Conservation (phyloP, 2,797 vertebrate species). For the Helarctos malayanus region DNA sequence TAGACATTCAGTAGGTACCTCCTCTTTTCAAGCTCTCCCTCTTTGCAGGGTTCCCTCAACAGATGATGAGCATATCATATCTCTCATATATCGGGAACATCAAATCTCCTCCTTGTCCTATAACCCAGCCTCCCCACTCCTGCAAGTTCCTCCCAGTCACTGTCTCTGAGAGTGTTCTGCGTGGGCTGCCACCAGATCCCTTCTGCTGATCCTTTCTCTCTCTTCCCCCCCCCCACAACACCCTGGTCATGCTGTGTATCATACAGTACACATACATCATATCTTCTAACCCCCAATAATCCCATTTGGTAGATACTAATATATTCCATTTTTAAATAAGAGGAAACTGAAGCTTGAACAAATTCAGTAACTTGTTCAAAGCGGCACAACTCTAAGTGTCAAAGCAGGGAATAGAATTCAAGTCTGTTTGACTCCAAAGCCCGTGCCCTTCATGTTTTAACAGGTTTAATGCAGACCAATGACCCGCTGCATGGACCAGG, state of each 20-base stretch:
- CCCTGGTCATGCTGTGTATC: background rate
- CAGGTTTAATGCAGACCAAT: background rate
- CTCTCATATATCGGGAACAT: background rate
- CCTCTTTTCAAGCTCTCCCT: background rate
- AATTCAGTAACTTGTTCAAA: constrained; percentile 12
- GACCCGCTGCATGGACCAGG: background rate
- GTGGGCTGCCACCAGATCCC: background rate
- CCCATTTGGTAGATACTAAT: background rate
- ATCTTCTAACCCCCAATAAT: background rate
- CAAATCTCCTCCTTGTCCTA: background rate
- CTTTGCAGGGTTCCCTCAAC: background rate
- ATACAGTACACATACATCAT: background rate
- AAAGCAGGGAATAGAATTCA: background rate
- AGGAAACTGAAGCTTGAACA: background rate
- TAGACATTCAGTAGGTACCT: background rate
- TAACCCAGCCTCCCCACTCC: background rate
- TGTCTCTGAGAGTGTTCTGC: background rate
- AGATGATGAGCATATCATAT: background rate
- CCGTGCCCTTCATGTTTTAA: background rate
- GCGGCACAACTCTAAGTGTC: background rate
- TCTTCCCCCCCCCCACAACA: background rate
- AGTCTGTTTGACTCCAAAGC: background rate
- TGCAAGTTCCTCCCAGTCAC: background rate
- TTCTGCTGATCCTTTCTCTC: background rate
- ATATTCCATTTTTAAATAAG: constrained; percentile 3